Evolutionary conservation across 2,113 vertebrate genomes (phyloP), one percentile per base, ranked within the genome.

Genomic region (Dolichotis patagonum): DNA sequence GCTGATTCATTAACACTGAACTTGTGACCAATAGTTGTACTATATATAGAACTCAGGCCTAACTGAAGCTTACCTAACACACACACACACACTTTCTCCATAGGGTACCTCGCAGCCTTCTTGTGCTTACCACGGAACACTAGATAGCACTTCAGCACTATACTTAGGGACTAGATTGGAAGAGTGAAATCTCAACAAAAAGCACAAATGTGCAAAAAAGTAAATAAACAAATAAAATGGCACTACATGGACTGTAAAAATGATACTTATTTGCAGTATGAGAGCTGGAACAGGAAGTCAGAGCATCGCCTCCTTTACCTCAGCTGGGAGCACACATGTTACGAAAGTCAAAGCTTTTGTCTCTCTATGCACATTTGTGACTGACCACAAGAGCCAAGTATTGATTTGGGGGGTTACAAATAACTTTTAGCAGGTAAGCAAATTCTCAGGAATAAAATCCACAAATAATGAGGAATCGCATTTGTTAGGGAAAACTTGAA

Each of bases 21-120:
- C 30, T 52, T 60, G n/a, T 1, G 16, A 54, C 49, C 75, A 78
- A 11, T 0, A 43, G 35, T 1, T 38, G 28, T 2, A 5, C 35
- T 26, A 2, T 9, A 10, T 30, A 77, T 2, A 35, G 35, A 28
- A 30, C 30, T 62, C n/a, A 5, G 1, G 87, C 56, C 71, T 32
- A 17, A 60, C 49, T 5, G 24, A 58, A 28, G 43, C n/a, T n/a
- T 16, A 26, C 28, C 56, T 63, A 54, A 80, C 67, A 49, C 35
- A 60, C 14, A 52, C 0, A 0, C 52, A 54, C 0, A 0, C 1
- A 1, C 0, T 22, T 69, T 69, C 63, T 65, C 58, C 0, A 0
- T 12, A 35, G 43, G n/a, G 30, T 30, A 26, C 10, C 43, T 6
- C 9, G 0, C 13, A 1, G n/a, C 69, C 62, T 60, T 62, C 86